phyloP scores from a whole-genome alignment of 2,113 vertebrate species.

The Pelecanus crispus region DNA sequence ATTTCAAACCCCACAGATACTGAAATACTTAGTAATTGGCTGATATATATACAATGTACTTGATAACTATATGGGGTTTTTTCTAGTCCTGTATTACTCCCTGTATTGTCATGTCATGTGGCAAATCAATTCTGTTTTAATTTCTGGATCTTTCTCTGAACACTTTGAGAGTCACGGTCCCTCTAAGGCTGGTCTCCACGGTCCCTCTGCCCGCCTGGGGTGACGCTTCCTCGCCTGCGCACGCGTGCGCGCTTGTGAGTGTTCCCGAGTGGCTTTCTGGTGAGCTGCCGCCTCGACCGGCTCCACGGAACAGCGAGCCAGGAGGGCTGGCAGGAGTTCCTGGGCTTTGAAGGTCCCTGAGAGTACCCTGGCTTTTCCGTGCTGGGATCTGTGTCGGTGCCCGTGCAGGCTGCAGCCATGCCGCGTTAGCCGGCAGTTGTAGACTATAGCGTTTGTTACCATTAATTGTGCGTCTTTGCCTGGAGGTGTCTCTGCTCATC shows the following conservation, averaged over 20 bases:
- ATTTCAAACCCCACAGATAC: neutral
- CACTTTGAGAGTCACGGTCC: fast-evolving
- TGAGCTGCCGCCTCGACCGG: fast-evolving
- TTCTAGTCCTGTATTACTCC: neutral
- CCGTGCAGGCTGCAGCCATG: fast-evolving
- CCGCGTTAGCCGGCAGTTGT: fast-evolving
- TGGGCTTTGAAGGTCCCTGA: neutral
- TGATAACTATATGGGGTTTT: neutral
- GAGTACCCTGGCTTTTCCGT: fast-evolving
- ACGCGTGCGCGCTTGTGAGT: fast-evolving
- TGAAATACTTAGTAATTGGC: neutral
- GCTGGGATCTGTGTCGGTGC: fast-evolving
- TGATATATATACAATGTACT: too few relatives aligned
- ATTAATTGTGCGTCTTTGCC: neutral
- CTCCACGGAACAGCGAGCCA: fast-evolving
- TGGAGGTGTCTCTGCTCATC: neutral
- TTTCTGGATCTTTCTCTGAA: neutral
- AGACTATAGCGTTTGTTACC: neutral
- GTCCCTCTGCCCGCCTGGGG: neutral
- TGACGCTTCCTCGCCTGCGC: neutral
- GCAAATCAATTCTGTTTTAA: neutral
- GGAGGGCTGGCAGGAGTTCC: neutral
- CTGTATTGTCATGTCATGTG: neutral
- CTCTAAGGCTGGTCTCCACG: neutral
- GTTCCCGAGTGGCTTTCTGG: fast-evolving